A percentile compares a stretch with the other conserved stretches of the same genome.
Conservation (phyloP, 2,113 vertebrate species). For the Pogonocichla stellata region DNA sequence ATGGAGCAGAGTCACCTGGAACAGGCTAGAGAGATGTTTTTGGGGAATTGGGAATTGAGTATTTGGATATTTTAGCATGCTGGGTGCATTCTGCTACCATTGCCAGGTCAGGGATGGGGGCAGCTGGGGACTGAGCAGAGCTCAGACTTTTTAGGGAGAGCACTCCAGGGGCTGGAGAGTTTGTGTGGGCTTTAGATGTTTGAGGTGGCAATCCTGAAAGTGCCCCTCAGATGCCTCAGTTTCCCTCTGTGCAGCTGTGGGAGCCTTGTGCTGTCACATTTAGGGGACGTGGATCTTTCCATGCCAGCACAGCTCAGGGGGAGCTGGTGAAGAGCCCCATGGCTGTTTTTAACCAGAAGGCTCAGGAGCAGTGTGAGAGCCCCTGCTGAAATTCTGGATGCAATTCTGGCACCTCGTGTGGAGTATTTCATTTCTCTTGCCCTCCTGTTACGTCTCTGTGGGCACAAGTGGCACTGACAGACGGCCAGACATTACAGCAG, state of each 20-base stretch:
- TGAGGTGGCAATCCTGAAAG: neutral
- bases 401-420: neutral
- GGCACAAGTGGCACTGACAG: neutral
- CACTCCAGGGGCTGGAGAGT: neutral
- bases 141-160: neutral
- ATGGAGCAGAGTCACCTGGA: neutral
- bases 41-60: neutral
- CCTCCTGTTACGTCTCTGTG: neutral
- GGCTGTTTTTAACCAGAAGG: neutral
- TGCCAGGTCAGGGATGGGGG: neutral
- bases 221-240: neutral
- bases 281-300: fast-evolving
- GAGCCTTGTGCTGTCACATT: neutral
- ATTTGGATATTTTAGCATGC: neutral
- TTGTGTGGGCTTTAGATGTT: neutral
- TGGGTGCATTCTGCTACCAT: neutral
- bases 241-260: neutral
- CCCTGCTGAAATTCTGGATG: neutral
- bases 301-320: neutral
- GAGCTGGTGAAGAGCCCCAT: neutral
- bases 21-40: neutral
- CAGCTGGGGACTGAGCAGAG: neutral
- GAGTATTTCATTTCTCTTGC: neutral
- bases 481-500: neutral
- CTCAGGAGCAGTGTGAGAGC: neutral